Evolutionary conservation across 2,888 invertebrate genomes (phyloP).

Genomic region (Cryptophagus acutangulus): DNA sequence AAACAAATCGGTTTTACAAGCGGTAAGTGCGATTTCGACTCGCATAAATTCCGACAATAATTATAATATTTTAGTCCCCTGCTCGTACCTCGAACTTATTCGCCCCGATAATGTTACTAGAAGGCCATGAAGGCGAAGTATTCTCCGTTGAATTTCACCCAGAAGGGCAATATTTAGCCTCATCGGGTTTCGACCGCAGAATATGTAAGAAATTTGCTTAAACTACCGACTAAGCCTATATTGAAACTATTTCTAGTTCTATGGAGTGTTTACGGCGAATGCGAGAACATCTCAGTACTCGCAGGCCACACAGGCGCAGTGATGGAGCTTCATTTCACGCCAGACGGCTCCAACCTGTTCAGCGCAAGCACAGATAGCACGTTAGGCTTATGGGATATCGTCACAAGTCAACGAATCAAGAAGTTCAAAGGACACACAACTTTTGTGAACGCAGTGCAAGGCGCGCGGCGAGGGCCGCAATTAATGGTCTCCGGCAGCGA

Average conservation of each 20-base stretch:
- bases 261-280: conserved; percentile 97
- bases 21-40: conserved; percentile 52
- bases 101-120: conserved; percentile 92
- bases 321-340: conserved; percentile 85
- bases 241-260: conserved; percentile 59
- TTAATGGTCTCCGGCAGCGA: conserved; percentile 91
- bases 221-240: conserved; percentile 3
- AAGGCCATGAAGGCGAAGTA: conserved; percentile 96
- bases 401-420: conserved; percentile 80
- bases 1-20: conserved; percentile 70
- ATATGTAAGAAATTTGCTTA: conserved; percentile 67
- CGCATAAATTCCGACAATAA: conserved; percentile 3
- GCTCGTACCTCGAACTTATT: conserved; percentile 81
- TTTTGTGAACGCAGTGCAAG: conserved; percentile 71
- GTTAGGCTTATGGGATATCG: conserved; percentile 92
- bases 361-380: conserved; percentile 94
- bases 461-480: conserved; percentile 83
- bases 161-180: conserved; percentile 90
- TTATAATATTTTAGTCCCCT: conserved; percentile 52
- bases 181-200: conserved; percentile 91
- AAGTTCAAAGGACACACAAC: conserved; percentile 80
- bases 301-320: conserved; percentile 93
- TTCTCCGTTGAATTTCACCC: conserved; percentile 92
- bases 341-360: conserved; percentile 79
- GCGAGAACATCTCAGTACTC: conserved; percentile 93